Evolutionary conservation across 2,888 invertebrate species (phyloP), one percentile per base, ranked within the genome.

Genomic region (Plagiodera versicolora): DNA sequence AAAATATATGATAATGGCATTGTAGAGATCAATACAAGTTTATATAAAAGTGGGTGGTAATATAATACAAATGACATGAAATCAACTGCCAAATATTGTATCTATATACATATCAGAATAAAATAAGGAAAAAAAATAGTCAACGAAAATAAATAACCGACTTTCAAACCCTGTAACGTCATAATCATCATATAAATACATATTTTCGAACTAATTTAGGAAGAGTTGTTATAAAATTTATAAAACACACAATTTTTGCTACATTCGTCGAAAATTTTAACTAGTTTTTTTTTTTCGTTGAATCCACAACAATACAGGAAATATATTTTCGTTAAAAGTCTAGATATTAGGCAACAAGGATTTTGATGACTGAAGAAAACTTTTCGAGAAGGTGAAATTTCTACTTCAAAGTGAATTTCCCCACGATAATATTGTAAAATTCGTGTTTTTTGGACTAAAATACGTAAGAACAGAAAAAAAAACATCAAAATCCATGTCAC

Each of bases 1-100:
- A 74, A 67, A 64, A 65, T 60, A 64, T 65, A 60, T 63, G 59
- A 73, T 76, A 76, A 75, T 77, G 77, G 77, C 75, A 77, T 78
- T 76, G 73, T 73, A 75, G 78, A 79, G 78, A 79, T 79, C 78
- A 74, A 71, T 66, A 65, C 24, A 67, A 64, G 65, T 61, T 67
- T 68, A 69, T 70, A 70, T 68, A 68, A 67, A 66, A 66, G 62
- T 60, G 44, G 54, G 50, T 64, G 56, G n/a, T n/a, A n/a, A 60
- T 66, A 65, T 65, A 65, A 45, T 63, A 65, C 58, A 68, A 55
- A 56, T 60, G 24, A 65, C 50, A 61, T 55, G 53, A 63, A 58
- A 51, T 53, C 20, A 52, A 63, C 58, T 55, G 63, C 62, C 55
- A 53, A 66, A 66, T 70, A 68, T 68, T 70, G 69, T 64, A 56